Evolutionary conservation across 2,797 vertebrate genomes (phyloP).

Genomic region (Synanceia verrucosa): DNA sequence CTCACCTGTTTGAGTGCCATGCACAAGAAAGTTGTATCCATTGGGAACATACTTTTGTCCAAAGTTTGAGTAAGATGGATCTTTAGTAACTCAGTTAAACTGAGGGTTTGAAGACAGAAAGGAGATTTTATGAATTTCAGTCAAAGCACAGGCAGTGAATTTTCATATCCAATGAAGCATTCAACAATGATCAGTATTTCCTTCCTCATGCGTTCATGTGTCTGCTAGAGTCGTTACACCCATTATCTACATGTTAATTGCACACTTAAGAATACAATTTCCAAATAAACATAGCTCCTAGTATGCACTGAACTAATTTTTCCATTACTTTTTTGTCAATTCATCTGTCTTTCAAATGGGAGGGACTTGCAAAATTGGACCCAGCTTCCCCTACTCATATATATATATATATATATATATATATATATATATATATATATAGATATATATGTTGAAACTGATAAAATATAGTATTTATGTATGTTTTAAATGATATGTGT

Average conservation of each 20-base stretch:
- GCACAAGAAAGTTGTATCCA: not conserved
- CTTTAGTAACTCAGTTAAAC: conserved; percentile 30
- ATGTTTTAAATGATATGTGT: not conserved
- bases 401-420: too few relatives aligned
- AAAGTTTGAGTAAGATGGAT: conserved; percentile 14
- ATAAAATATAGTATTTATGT: not conserved
- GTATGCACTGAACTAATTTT: not conserved
- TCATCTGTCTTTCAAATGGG: not conserved
- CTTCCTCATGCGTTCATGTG: not conserved
- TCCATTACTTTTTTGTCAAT: not conserved
- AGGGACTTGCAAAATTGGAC: not conserved
- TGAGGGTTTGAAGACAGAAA: conserved; percentile 8
- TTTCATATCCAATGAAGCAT: conserved; percentile 42
- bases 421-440: too few relatives aligned
- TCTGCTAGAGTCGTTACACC: conserved; percentile 25
- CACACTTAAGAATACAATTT: conserved; percentile 19
- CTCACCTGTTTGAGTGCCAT: not conserved
- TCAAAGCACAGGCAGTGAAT: conserved; percentile 42
- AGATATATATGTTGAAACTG: too few relatives aligned
- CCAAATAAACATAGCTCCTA: conserved; percentile 17
- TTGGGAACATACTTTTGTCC: conserved; percentile 22
- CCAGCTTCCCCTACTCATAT: not conserved
- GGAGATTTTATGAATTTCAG: conserved; percentile 42
- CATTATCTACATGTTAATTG: conserved; percentile 25
- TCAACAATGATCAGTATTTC: conserved; percentile 6